phyloP scores from a whole-genome alignment of 2,888 invertebrate genomes.

The Troides oblongomaculatus region DNA sequence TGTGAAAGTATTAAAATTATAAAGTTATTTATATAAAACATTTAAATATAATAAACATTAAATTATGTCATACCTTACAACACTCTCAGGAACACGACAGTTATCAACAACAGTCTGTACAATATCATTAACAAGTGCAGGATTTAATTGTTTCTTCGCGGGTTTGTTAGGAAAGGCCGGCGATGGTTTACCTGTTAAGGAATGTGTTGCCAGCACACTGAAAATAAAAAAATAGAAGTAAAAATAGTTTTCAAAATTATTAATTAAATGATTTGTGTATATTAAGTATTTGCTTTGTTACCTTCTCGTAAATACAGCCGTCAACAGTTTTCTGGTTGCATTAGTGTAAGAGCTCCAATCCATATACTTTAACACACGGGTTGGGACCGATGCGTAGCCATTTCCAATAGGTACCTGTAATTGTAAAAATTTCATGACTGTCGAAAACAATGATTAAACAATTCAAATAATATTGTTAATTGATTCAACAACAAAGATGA shows the following conservation, averaged over 20 bases:
- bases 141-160: constrained; percentile 65
- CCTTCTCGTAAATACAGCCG: constrained; percentile 66
- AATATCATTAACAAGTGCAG: constrained; percentile 72
- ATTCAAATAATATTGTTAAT: too few relatives aligned
- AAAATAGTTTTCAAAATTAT: background rate
- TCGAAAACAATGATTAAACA: background rate
- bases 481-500: background rate
- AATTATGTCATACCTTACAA: constrained; percentile 46
- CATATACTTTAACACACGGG: constrained; percentile 56
- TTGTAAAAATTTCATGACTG: background rate
- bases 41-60: constrained; percentile 37
- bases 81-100: constrained; percentile 52
- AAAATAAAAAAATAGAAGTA: constrained; percentile 31
- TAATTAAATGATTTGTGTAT: background rate
- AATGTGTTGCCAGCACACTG: constrained; percentile 77
- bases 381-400: constrained; percentile 45
- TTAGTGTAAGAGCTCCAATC: constrained; percentile 73
- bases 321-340: constrained; percentile 74
- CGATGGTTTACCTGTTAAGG: constrained; percentile 78
- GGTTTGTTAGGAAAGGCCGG: constrained; percentile 70
- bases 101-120: constrained; percentile 70
- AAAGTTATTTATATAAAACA: background rate
- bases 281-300: constrained; percentile 31
- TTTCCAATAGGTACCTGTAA: constrained; percentile 2
- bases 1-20: constrained; percentile 33